Evolutionary conservation across 2,113 vertebrate species (phyloP).

Genomic region (Mionectes macconnelli): DNA sequence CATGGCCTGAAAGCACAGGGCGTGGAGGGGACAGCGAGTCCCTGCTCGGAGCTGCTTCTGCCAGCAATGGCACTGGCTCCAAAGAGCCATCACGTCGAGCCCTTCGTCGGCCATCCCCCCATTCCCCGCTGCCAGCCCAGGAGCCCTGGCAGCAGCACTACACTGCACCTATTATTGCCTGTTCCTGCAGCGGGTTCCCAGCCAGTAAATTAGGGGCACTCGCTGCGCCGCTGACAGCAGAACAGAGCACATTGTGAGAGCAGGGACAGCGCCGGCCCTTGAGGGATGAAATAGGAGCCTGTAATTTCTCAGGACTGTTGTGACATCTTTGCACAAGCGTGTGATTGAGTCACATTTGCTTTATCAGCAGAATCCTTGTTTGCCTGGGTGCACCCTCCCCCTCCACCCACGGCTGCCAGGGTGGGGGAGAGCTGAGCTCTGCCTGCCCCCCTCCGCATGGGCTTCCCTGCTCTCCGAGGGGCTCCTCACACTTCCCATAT

Average conservation of each 20-base stretch:
- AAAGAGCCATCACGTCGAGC: background rate
- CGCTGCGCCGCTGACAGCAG: slow-evolving; percentile 24
- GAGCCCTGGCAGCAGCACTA: background rate
- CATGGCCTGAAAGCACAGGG: rapidly evolving
- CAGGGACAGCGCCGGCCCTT: slow-evolving; percentile 44
- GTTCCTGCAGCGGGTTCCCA: slow-evolving; percentile 40
- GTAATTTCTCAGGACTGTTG: slow-evolving; percentile 70
- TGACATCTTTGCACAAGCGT: slow-evolving; percentile 73
- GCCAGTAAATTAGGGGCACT: slow-evolving; percentile 63
- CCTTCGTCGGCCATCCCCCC: background rate
- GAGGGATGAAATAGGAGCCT: slow-evolving; percentile 68
- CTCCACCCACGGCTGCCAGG: background rate
- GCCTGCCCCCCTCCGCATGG: background rate
- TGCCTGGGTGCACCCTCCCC: slow-evolving; percentile 45
- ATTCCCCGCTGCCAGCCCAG: background rate
- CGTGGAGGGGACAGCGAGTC: background rate
- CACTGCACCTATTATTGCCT: slow-evolving; percentile 21
- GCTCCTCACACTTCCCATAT: background rate
- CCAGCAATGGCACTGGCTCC: rapidly evolving
- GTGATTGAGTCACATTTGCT: slow-evolving; percentile 72
- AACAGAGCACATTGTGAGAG: slow-evolving; percentile 56
- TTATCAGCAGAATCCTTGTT: slow-evolving; percentile 69
- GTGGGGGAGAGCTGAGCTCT: background rate
- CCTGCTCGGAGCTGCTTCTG: rapidly evolving
- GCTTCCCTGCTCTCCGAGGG: background rate